These are phyloP conservation scores for Sebastes aleutianus DNA, from an alignment of 2,797 vertebrate species.

Conservation along the genomic window DNA sequence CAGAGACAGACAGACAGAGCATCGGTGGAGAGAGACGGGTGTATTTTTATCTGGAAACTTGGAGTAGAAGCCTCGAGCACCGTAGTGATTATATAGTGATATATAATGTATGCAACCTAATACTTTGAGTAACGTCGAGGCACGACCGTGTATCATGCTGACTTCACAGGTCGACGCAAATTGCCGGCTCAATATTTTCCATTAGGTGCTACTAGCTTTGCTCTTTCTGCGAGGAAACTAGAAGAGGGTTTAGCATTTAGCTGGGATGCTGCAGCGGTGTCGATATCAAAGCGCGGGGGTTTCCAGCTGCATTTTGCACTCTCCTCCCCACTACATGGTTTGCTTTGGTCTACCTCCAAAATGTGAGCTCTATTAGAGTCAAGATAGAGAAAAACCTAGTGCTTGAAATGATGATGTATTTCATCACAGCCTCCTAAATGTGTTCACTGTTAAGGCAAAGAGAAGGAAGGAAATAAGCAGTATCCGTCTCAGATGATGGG, in stretches of 20 bases:
- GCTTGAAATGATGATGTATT: conserved; percentile 1
- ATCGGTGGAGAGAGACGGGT: too few species aligned
- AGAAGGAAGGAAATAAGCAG: conserved; percentile 1
- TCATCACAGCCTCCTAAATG: conserved; percentile 18
- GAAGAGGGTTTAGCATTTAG: conserved; percentile 16
- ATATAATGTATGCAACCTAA: conserved; percentile 39
- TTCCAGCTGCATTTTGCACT: conserved; percentile 4
- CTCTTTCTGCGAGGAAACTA: conserved; percentile 35
- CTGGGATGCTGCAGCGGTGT: conserved; percentile 11
- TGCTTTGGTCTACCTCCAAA: conserved; percentile 37
- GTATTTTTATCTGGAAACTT: conserved; percentile 31
- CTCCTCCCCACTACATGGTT: conserved; percentile 15
- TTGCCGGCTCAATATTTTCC: conserved; percentile 60
- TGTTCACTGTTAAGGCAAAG: conserved; percentile 14
- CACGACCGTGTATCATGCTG: conserved; percentile 47
- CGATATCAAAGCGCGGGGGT: conserved; percentile 6
- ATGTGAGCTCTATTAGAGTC: background rate
- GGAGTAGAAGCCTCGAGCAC: background rate
- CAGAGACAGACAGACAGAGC: conserved; percentile 5
- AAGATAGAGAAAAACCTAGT: conserved; percentile 5
- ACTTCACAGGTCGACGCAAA: conserved; percentile 54
- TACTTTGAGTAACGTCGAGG: conserved; percentile 53
- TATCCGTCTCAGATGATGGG: background rate
- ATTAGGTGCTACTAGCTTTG: conserved; percentile 37
- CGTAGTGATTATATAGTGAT: conserved; percentile 24